Evolutionary conservation across 1,140 invertebrate genomes (phyloP).

Genomic region (Drosophila orosa): DNA sequence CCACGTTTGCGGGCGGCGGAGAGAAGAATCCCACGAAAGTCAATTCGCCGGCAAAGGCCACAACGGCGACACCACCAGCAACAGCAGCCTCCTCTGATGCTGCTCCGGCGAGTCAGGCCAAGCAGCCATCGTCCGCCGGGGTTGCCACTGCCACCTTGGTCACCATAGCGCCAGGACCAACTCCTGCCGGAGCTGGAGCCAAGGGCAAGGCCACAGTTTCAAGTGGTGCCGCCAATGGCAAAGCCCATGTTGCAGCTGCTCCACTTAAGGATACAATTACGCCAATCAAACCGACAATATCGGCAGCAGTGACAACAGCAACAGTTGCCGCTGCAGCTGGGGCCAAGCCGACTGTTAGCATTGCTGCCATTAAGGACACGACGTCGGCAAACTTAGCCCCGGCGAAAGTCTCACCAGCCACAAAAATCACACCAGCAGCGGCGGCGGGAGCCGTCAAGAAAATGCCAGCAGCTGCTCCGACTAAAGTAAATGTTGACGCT

Average conservation of each 20-base stretch:
- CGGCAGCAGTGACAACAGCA: slow-evolving; percentile 8
- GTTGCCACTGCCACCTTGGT: slow-evolving; percentile 25
- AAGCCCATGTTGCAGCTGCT: slow-evolving; percentile 6
- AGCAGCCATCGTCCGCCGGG: slow-evolving; percentile 12
- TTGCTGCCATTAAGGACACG: slow-evolving; percentile 19
- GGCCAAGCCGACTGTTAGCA: slow-evolving; percentile 4
- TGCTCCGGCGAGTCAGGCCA: slow-evolving; percentile 5
- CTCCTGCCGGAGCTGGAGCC: slow-evolving; percentile 19
- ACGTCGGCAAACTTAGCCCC: slow-evolving; percentile 4
- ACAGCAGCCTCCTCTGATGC: slow-evolving; percentile 6
- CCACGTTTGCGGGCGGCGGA: slow-evolving; percentile 59
- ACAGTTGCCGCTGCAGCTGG: slow-evolving; percentile 6
- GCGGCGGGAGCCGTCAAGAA: slow-evolving; percentile 6
- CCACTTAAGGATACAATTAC: slow-evolving; percentile 1
- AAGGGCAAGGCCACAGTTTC: slow-evolving; percentile 5
- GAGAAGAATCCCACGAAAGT: slow-evolving; percentile 27
- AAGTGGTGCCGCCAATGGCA: background rate
- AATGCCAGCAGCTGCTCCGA: slow-evolving; percentile 16
- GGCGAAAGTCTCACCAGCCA: slow-evolving; percentile 3
- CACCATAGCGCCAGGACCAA: slow-evolving; percentile 7
- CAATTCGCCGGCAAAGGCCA: slow-evolving; percentile 21
- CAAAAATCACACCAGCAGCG: slow-evolving; percentile 26
- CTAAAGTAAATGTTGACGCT: slow-evolving; percentile 33
- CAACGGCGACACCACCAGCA: background rate
- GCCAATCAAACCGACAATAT: slow-evolving; percentile 29